These are phyloP conservation scores for Parotocinclus haroldoi DNA, from an alignment of 2,797 vertebrate genomes.

Conservation along the genomic window DNA sequence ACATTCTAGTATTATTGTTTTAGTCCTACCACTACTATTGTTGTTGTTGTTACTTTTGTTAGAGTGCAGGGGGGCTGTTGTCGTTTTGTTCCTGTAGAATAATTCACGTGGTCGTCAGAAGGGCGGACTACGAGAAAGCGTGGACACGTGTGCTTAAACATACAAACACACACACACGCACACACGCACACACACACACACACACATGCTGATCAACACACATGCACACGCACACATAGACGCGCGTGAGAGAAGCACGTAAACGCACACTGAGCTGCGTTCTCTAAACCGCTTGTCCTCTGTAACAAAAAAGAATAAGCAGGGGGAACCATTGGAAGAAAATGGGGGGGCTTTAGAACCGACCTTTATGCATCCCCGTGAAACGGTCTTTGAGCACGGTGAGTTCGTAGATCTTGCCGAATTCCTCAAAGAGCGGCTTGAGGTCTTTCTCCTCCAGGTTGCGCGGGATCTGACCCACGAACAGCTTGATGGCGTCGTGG, in stretches of 20 bases:
- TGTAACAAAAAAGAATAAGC: too few relatives aligned
- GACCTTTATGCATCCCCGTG: conserved; percentile 99
- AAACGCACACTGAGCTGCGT: neutral
- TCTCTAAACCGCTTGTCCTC: neutral
- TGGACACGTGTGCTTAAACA: conserved; percentile 27
- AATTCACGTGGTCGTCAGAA: conserved; percentile 63
- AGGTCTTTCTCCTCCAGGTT: conserved; percentile 98
- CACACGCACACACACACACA: neutral
- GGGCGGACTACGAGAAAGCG: conserved; percentile 34
- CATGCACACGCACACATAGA: neutral
- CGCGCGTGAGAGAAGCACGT: neutral
- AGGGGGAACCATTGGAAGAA: neutral
- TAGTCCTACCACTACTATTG: neutral
- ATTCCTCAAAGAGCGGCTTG: conserved; percentile 98
- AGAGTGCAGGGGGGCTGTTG: conserved; percentile 51
- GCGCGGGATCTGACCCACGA: conserved; percentile 96
- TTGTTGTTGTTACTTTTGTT: neutral
- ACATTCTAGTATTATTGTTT: neutral
- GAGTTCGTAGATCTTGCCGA: conserved; percentile 99
- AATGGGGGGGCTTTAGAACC: conserved; percentile 37
- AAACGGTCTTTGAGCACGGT: conserved; percentile 99
- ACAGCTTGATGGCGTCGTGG: conserved; percentile 99
- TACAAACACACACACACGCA: conserved; percentile 40
- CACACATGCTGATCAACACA: neutral
- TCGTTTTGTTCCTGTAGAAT: neutral